Evolutionary conservation across 1,140 invertebrate species (phyloP), one percentile per base, ranked within the genome.

Genomic region (Calliopsis andreniformis): DNA sequence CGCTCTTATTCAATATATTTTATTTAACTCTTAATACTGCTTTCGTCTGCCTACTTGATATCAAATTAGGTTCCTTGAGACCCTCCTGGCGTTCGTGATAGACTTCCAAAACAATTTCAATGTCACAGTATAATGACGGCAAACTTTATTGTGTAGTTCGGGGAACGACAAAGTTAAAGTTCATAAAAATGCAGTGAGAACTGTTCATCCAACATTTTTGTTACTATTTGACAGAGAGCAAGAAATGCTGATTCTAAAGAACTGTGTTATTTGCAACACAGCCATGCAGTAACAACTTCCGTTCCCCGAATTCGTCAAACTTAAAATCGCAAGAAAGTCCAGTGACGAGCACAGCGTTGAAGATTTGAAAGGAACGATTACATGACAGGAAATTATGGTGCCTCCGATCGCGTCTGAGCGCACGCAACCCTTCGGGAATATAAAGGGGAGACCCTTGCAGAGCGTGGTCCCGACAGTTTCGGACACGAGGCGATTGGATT

Each of bases 401-500:
- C 63, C 68, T 61, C 75, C 75, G 70, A 82, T 85, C 79, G 79
- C 51, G 58, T 68, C 82, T 76, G 73, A 81, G 64, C 56, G 71
- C 83, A 85, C 83, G 83, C 83, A 85, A 85, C 82, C 83, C 82
- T 82, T 80, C 58, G 71, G 73, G 71, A 43, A 63, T 77, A 59
- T 84, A 83, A 83, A 58, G 80, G 78, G 82, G 71, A 58, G 76
- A 76, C 83, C 83, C 66, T 82, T 81, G 82, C 47, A 28, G 67
- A 79, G 76, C 56, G 71, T 85, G 83, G 83, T 85, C 79, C 75
- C 76, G 83, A 85, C 83, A 85, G 83, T 85, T 85, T 85, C 76
- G 83, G 83, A 85, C 83, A 69, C 66, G 72, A 77, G 51, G 25
- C 83, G 83, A 85, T 85, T 85, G 78, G 76, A 85, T 85, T 85